These are phyloP conservation scores for Cygnus atratus DNA, from an alignment of 2,113 vertebrate species.

Conservation along the genomic window DNA sequence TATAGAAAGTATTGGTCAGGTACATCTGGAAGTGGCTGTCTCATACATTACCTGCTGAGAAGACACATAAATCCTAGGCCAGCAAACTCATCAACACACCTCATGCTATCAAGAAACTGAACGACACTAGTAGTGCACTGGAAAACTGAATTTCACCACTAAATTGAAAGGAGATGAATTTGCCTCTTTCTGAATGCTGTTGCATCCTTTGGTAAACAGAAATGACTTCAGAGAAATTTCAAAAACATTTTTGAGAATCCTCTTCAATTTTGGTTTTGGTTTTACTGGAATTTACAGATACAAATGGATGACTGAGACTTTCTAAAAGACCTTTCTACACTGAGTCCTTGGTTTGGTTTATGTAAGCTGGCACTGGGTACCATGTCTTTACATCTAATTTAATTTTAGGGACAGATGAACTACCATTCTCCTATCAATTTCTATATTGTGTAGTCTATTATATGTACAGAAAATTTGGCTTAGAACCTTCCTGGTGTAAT, in stretches of 20 bases:
- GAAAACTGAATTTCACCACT: neutral
- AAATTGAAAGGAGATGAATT: neutral
- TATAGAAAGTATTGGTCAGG: conserved; percentile 7
- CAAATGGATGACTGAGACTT: neutral
- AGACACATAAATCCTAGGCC: conserved; percentile 33
- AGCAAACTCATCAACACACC: conserved; percentile 27
- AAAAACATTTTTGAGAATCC: neutral
- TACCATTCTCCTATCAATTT: neutral
- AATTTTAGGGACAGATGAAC: neutral
- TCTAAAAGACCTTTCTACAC: neutral
- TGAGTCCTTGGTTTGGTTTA: neutral
- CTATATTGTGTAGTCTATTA: neutral
- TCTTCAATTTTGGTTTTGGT: neutral
- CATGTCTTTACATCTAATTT: neutral
- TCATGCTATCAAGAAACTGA: neutral
- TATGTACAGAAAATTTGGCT: neutral
- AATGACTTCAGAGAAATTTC: neutral
- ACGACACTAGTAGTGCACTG: neutral
- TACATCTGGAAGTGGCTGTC: conserved; percentile 8
- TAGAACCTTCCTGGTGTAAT: neutral
- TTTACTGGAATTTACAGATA: neutral
- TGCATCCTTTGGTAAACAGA: neutral
- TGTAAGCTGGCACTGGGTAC: neutral
- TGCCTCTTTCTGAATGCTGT: neutral
- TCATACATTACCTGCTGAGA: conserved; percentile 25